Conservation (phyloP, 2,113 vertebrate species). For the Monopterus albus region DNA sequence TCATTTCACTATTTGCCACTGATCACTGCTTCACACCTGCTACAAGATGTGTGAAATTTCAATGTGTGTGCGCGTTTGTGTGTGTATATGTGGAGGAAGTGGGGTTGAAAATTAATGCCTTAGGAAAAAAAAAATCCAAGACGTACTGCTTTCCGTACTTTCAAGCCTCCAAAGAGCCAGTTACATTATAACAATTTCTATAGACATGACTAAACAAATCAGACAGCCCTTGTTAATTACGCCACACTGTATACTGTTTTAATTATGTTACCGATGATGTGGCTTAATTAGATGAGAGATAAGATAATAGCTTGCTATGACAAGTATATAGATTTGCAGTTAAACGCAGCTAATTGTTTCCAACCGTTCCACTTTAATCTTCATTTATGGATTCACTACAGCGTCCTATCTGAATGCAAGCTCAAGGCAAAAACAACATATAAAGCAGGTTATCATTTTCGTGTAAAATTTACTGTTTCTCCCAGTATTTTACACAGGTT, state of each 20-base stretch:
- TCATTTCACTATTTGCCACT: constrained; percentile 1
- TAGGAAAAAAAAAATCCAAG: neutral
- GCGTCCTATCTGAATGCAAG: no score
- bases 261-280: constrained; percentile 91
- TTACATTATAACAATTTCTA: constrained; percentile 84
- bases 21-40: constrained; percentile 21
- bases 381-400: no score
- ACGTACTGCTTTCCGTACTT: constrained; percentile 8
- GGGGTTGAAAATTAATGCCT: neutral
- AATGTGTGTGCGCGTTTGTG: neutral
- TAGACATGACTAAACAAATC: constrained; percentile 88
- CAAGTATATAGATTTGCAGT: constrained; percentile 81
- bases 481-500: constrained; percentile 77
- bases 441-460: no score
- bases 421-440: no score
- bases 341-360: constrained; percentile 82
- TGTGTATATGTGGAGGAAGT: neutral
- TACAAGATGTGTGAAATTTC: constrained; percentile 19
- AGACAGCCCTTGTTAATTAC: constrained; percentile 93
- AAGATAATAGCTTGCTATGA: constrained; percentile 89
- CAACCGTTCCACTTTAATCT: constrained; percentile 32
- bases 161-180: neutral
- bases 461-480: no score
- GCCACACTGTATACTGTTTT: constrained; percentile 92
- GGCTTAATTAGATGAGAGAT: constrained; percentile 90